Evolutionary conservation across 2,797 vertebrate genomes (phyloP).

Genomic region (Naso thynnoides): DNA sequence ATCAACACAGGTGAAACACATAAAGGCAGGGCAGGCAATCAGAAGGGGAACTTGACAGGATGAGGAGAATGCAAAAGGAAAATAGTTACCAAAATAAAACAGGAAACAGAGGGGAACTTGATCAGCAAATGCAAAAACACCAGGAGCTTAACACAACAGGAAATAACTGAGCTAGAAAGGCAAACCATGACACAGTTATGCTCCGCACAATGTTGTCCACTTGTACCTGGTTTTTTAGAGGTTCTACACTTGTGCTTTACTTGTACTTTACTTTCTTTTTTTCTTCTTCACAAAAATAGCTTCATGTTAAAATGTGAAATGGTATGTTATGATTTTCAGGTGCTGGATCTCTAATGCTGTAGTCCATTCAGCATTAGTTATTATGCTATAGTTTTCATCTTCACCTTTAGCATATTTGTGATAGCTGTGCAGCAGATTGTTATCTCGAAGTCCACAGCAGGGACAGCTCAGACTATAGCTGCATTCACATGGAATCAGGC

Average conservation of each 20-base stretch:
- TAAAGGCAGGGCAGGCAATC: too few species aligned
- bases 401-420: slow-evolving; percentile 57
- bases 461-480: accelerated
- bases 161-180: too few species aligned
- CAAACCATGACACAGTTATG: too few species aligned
- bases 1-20: too few species aligned
- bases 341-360: slow-evolving; percentile 70
- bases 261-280: too few species aligned
- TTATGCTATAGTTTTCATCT: slow-evolving; percentile 69
- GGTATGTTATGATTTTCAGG: slow-evolving; percentile 45
- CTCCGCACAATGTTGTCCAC: slow-evolving; percentile 75
- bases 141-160: too few species aligned
- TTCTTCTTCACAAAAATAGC: not conserved
- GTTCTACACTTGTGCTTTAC: slow-evolving; percentile 74
- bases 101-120: too few species aligned
- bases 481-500: too few species aligned
- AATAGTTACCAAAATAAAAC: too few species aligned
- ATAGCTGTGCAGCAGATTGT: slow-evolving; percentile 4
- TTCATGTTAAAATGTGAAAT: not conserved
- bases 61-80: too few species aligned
- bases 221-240: slow-evolving; percentile 75
- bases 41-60: too few species aligned
- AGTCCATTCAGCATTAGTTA: slow-evolving; percentile 70
- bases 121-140: too few species aligned
- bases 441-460: accelerated